These are phyloP conservation scores for Thymelicus acteon DNA, from an alignment of 2,888 invertebrate species.

Conservation along the genomic window DNA sequence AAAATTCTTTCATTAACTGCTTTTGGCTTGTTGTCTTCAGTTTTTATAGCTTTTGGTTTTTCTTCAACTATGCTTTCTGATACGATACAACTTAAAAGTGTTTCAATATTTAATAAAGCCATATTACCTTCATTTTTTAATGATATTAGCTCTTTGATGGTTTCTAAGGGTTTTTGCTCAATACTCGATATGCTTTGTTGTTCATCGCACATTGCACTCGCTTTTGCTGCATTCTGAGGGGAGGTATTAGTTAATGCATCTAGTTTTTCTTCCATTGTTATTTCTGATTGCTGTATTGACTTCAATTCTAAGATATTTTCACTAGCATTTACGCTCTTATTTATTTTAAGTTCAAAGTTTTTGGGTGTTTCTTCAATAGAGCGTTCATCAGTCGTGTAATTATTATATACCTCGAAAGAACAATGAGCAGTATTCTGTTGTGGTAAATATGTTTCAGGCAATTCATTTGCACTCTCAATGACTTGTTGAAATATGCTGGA, in stretches of 20 bases:
- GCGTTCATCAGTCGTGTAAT: conserved; percentile 61
- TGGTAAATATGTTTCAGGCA: conserved; percentile 47
- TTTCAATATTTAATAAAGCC: conserved; percentile 58
- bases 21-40: conserved; percentile 65
- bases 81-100: conserved; percentile 59
- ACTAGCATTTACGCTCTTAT: conserved; percentile 51
- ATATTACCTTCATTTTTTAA: conserved; percentile 49
- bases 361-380: conserved; percentile 53
- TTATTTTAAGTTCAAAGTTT: conserved; percentile 45
- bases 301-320: conserved; percentile 56
- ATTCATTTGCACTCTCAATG: conserved; percentile 55
- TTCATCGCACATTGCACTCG: conserved; percentile 54
- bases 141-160: conserved; percentile 50
- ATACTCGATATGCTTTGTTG: conserved; percentile 57
- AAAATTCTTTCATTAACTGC: conserved; percentile 64
- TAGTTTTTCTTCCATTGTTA: conserved; percentile 54
- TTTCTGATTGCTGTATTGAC: conserved; percentile 59
- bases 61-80: conserved; percentile 69
- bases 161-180: conserved; percentile 60
- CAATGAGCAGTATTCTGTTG: conserved; percentile 48
- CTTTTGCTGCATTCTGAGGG: conserved; percentile 40
- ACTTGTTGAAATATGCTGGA: conserved; percentile 56
- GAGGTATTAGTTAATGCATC: conserved; percentile 38
- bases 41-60: conserved; percentile 67
- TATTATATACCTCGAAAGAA: conserved; percentile 61